Evolutionary conservation across 53 echinoderm and acorn worm species (phyloP).

Genomic region (Apostichopus leukothele): DNA sequence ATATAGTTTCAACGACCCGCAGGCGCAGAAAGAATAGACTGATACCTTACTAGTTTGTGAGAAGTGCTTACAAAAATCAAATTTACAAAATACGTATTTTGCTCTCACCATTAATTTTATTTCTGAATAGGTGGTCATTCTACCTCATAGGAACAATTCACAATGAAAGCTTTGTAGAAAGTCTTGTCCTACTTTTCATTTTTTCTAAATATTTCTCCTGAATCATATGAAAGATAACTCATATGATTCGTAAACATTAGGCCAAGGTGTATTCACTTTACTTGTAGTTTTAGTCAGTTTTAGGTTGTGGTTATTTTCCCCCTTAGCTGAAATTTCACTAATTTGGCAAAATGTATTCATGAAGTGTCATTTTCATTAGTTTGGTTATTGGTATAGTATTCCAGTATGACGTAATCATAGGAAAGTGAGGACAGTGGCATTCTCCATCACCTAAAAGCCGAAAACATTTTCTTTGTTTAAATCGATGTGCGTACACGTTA

Average conservation of each 20-base stretch:
- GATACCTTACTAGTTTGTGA: too few species aligned
- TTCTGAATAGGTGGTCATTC: neutral
- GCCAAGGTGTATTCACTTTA: constrained; percentile 22
- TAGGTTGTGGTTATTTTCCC: neutral
- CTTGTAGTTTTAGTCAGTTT: constrained; percentile 3
- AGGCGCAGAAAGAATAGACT: too few species aligned
- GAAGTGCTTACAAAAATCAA: too few species aligned
- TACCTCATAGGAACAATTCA: constrained; percentile 5
- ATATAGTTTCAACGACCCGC: too few species aligned
- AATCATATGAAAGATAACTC: neutral
- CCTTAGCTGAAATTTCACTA: neutral
- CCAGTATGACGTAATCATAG: too few species aligned
- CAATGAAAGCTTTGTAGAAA: neutral
- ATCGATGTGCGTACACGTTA: too few species aligned
- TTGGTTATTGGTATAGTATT: too few species aligned
- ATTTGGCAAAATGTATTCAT: neutral
- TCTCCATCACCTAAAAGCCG: too few species aligned
- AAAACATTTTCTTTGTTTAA: too few species aligned
- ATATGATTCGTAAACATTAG: neutral
- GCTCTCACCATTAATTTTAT: neutral
- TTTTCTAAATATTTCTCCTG: neutral
- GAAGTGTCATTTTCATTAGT: neutral
- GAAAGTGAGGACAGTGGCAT: too few species aligned
- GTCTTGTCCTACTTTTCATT: neutral
- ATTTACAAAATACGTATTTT: too few species aligned